phyloP scores from a whole-genome alignment of 2,888 invertebrate species.

The Trypoxylon attenuatum region DNA sequence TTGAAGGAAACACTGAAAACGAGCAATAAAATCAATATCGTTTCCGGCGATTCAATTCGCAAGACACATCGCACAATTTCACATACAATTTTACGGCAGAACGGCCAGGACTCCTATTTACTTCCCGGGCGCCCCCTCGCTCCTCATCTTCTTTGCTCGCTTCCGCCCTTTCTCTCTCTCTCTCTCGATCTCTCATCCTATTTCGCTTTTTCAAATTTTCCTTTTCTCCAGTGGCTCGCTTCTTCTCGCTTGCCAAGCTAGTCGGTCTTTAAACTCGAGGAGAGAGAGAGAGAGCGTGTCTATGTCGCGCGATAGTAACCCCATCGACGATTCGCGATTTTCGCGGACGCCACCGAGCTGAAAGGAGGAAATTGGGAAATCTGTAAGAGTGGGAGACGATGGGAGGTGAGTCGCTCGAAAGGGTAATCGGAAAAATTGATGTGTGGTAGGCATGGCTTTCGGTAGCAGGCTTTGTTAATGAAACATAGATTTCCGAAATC shows the following conservation, averaged over 20 bases:
- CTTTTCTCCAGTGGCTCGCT: background rate
- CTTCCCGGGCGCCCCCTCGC: constrained; percentile 60
- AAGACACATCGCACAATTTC: constrained; percentile 75
- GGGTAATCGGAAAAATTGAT: background rate
- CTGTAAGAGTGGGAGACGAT: too few species aligned
- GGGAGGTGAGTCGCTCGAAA: background rate
- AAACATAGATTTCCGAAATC: constrained; percentile 11
- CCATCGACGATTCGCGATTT: too few species aligned
- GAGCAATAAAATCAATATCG: constrained; percentile 75
- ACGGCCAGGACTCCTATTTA: constrained; percentile 73
- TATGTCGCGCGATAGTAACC: background rate
- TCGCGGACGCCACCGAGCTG: too few species aligned
- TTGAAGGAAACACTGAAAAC: constrained; percentile 62
- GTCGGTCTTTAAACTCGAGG: background rate
- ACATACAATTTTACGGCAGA: constrained; percentile 75
- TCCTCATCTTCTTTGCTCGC: constrained; percentile 15
- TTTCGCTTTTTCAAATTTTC: background rate
- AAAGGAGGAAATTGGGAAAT: too few species aligned
- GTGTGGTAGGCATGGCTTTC: constrained; percentile 1
- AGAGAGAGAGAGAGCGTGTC: constrained; percentile 1
- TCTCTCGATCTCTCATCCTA: background rate
- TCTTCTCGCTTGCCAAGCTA: too few species aligned
- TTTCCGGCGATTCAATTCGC: constrained; percentile 75
- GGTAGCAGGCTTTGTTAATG: constrained; percentile 18
- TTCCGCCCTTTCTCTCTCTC: background rate